phyloP scores from a whole-genome alignment of 2,888 invertebrate genomes.

The Ormyrus labotus region DNA sequence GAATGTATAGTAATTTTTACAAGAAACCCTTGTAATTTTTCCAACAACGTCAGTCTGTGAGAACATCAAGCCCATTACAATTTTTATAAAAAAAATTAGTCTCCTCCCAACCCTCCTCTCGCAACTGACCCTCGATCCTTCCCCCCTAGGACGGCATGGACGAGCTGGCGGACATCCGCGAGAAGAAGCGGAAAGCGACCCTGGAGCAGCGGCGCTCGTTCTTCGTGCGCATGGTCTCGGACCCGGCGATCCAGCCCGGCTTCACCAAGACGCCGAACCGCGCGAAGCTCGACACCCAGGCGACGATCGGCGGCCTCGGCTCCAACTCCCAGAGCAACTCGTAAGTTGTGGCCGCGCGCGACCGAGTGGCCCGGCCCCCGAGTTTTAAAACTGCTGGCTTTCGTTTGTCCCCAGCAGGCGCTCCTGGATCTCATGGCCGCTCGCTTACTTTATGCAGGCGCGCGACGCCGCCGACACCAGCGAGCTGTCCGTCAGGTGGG shows the following conservation, averaged over 20 bases:
- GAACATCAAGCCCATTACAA: too few species aligned
- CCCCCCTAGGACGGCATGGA: slow-evolving; percentile 79
- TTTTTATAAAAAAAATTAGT: too few species aligned
- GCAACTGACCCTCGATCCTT: too few species aligned
- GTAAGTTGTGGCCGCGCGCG: slow-evolving; percentile 57
- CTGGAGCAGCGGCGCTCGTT: slow-evolving; percentile 95
- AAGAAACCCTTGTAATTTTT: too few species aligned
- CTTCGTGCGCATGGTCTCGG: slow-evolving; percentile 98
- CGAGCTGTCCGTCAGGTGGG: slow-evolving; percentile 88
- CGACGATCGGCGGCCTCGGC: slow-evolving; percentile 70
- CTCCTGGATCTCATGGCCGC: slow-evolving; percentile 95
- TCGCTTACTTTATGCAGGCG: slow-evolving; percentile 91
- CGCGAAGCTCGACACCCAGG: slow-evolving; percentile 70
- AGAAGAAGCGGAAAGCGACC: slow-evolving; percentile 86
- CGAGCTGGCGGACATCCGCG: slow-evolving; percentile 84
- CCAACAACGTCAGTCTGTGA: too few species aligned
- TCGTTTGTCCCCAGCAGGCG: slow-evolving; percentile 77
- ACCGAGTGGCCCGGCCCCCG: too few species aligned
- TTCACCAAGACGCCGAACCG: slow-evolving; percentile 74
- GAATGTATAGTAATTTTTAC: too few species aligned
- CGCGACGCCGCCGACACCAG: slow-evolving; percentile 81
- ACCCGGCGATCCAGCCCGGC: slow-evolving; percentile 87
- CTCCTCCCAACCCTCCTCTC: too few species aligned
- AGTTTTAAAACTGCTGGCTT: too few species aligned
- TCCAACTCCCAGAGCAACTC: slow-evolving; percentile 64